Percentiles rank a stretch among this genome's conserved stretches.
Conservation (phyloP, 37 sponge, comb jelly and placozoan genomes). For the Spongia lamella region DNA sequence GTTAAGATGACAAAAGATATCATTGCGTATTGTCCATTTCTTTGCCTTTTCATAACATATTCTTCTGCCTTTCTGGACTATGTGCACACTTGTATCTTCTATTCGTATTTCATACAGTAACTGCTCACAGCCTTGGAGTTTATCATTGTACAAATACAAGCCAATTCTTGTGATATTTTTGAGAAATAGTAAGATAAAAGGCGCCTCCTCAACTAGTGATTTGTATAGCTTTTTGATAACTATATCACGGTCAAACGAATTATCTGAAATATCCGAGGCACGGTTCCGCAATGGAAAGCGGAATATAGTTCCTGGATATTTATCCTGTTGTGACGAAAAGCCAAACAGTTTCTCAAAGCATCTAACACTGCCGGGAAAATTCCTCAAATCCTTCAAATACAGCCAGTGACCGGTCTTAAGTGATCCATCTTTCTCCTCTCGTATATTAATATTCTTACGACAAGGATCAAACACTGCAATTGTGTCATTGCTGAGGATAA, state of each 20-base stretch:
- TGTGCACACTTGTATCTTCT: not conserved
- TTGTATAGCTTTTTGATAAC: conserved; percentile 30
- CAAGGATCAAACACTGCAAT: conserved; percentile 67
- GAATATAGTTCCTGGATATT: conserved; percentile 68
- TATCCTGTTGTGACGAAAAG: not conserved
- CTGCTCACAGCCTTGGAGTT: not conserved
- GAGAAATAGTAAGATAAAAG: conserved; percentile 57
- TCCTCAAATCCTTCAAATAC: conserved; percentile 26
- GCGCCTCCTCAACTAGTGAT: conserved; percentile 50
- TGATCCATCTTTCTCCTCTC: conserved; percentile 2
- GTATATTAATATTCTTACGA: not conserved
- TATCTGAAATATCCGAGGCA: conserved; percentile 40
- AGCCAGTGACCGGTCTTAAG: not conserved
- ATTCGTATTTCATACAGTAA: not conserved
- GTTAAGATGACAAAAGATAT: not conserved
- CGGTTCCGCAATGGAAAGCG: conserved; percentile 71
- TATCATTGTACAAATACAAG: conserved; percentile 31
- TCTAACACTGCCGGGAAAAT: conserved; percentile 27
- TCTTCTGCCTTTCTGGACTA: conserved; percentile 1
- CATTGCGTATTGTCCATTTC: not conserved
- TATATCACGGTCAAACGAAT: conserved; percentile 20
- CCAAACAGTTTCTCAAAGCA: conserved; percentile 42
- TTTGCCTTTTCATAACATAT: not conserved
- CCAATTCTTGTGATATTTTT: conserved; percentile 42
- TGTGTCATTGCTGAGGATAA: conserved; percentile 46